Base-by-base conservation (phyloP, 2,888 invertebrate genomes). In the Osedax fenrisi region DNA sequence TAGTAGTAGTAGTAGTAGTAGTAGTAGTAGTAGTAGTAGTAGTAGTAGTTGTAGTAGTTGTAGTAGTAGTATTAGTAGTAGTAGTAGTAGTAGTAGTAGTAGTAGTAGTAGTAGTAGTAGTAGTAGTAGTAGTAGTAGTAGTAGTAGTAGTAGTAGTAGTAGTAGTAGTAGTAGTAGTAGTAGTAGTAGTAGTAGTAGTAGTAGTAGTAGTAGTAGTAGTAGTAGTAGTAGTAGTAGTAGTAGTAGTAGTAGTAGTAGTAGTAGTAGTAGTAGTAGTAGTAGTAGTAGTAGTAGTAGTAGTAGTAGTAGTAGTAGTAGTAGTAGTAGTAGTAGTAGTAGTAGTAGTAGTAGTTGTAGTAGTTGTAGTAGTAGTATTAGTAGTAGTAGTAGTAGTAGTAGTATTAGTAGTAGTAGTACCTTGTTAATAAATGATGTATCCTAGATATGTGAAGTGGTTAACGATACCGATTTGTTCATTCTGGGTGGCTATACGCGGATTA, bases 11-110 rank as follows among this genome's bases (percentile, higher is more conserved):
- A 59, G 77, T 77, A 70, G 77, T 76, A 76, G 76, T 75, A 75
- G 76, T 75, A 77, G 76, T 72, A 73, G 77, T 76, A 77, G 77
- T 76, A 75, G 76, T 73, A 75, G 76, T 77, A 76, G 77, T 76
- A 76, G 75, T 73, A 75, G 75, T 77, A 73, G 76, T 64, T 73
- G 76, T 69, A 75, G 76, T 76, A 73, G 76, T 76, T 70, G 75
- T 75, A 75, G 75, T n/a, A n/a, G n/a, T n/a, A n/a, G n/a, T n/a
- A n/a, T n/a, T n/a, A n/a, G n/a, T n/a, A n/a, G n/a, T n/a, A 73
- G 73, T 75, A 76, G 76, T 77, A 75, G 76, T 76, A 76, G 76
- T 73, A 76, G 22, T 61, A 70, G 71, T 66, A 71, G 71, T 66
- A 71, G 71, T 66, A 71, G 71, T 66, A 71, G 71, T 66, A 71